phyloP scores from a whole-genome alignment of 2,888 invertebrate genomes.

The Nomada lathburiana region DNA sequence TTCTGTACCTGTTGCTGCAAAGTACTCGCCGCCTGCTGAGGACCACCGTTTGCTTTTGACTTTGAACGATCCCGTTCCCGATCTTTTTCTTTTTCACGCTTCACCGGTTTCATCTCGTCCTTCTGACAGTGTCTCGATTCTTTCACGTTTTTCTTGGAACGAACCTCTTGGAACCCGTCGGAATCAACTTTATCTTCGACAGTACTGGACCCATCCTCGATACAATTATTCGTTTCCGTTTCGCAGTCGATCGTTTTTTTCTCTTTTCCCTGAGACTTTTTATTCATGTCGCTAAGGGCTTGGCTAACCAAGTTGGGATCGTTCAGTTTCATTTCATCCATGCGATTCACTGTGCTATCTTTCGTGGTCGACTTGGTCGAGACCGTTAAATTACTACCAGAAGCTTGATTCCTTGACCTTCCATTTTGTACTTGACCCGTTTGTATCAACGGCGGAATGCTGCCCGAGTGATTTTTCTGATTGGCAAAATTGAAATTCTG shows the following conservation, averaged over 20 bases:
- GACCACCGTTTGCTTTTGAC: conserved; percentile 78
- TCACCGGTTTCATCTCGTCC: conserved; percentile 77
- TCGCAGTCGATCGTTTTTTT: conserved; percentile 85
- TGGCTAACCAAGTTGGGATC: conserved; percentile 86
- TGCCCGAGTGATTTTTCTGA: conserved; percentile 81
- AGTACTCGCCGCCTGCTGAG: conserved; percentile 66
- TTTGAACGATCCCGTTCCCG: conserved; percentile 82
- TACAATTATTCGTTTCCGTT: conserved; percentile 86
- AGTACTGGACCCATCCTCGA: conserved; percentile 82
- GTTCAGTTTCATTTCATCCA: conserved; percentile 86
- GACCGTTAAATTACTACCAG: conserved; percentile 75
- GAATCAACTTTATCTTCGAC: conserved; percentile 85
- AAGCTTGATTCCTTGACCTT: conserved; percentile 77
- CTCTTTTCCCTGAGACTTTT: conserved; percentile 78
- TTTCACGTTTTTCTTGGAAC: conserved; percentile 91
- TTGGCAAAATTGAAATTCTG: conserved; percentile 75
- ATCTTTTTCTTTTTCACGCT: conserved; percentile 79
- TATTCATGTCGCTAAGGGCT: conserved; percentile 84
- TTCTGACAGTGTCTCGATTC: conserved; percentile 85
- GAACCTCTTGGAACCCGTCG: conserved; percentile 93
- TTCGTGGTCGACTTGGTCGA: conserved; percentile 76
- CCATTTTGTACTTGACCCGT: conserved; percentile 79
- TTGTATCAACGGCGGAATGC: conserved; percentile 78
- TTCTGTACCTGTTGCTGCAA: conserved; percentile 83
- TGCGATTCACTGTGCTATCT: conserved; percentile 84